phyloP scores from a whole-genome alignment of 2,113 vertebrate genomes.

The Atlantisia rogersi region DNA sequence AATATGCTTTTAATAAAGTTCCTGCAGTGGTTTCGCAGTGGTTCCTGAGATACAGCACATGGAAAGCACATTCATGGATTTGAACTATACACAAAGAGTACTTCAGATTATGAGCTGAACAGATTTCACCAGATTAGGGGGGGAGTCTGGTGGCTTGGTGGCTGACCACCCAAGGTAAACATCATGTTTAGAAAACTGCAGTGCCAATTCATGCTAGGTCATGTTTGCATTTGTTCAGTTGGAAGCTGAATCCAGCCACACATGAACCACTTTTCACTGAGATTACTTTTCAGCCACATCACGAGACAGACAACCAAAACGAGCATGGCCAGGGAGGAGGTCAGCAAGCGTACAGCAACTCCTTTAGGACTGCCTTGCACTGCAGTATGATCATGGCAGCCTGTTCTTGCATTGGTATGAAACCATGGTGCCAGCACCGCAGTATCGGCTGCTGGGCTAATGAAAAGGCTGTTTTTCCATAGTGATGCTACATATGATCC shows the following conservation, averaged over 20 bases:
- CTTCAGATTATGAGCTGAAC: background rate
- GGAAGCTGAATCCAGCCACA: background rate
- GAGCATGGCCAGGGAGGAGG: background rate
- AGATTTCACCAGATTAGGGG: background rate
- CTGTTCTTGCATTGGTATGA: background rate
- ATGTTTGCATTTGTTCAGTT: background rate
- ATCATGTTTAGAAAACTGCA: background rate
- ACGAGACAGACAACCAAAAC: background rate
- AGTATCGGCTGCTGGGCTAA: background rate
- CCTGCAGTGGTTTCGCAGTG: background rate
- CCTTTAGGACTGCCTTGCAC: background rate
- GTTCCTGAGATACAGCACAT: background rate
- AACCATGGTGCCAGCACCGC: background rate
- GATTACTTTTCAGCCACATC: background rate
- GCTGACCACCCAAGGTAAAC: background rate
- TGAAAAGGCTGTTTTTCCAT: background rate
- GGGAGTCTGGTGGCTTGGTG: background rate
- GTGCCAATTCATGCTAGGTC: background rate
- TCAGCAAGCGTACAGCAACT: background rate
- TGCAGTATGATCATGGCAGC: fast-evolving
- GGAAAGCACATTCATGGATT: background rate
- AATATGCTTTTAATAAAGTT: background rate
- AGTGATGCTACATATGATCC: background rate
- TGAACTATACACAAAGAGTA: background rate
- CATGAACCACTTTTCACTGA: background rate